Conservation (phyloP, 1,140 invertebrate genomes). For the Tyrophagus putrescentiae region DNA sequence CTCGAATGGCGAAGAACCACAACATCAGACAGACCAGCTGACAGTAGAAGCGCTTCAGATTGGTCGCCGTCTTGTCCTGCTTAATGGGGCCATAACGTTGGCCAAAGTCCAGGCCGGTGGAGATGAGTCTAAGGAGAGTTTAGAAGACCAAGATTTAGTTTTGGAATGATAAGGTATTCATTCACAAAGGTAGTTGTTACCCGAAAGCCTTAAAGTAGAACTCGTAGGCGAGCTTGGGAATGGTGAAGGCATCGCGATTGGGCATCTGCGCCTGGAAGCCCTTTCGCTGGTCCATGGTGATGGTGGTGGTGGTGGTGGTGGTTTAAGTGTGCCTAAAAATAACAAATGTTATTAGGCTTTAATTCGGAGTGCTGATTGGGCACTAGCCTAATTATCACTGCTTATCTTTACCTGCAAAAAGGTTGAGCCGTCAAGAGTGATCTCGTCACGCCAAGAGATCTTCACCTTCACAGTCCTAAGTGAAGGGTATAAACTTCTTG, state of each 20-base stretch:
- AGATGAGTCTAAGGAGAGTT: conserved; percentile 23
- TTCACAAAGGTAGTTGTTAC: neutral
- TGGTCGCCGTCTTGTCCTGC: conserved; percentile 15
- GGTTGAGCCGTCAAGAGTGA: too few species aligned
- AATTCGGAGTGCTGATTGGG: too few species aligned
- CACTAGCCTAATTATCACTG: too few species aligned
- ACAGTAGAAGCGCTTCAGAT: conserved; percentile 23
- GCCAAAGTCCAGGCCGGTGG: conserved; percentile 20
- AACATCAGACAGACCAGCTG: conserved; percentile 23
- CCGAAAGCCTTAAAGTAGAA: conserved; percentile 23
- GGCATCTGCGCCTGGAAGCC: neutral
- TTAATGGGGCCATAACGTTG: conserved; percentile 21
- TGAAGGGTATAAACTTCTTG: too few species aligned
- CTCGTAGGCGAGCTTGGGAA: conserved; percentile 20
- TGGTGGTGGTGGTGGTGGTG: neutral
- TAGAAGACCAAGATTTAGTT: too few species aligned
- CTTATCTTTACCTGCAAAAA: too few species aligned
- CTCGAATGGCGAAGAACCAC: conserved; percentile 23
- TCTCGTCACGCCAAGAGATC: too few species aligned
- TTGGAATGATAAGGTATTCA: neutral
- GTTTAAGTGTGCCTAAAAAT: neutral
- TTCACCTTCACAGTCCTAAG: too few species aligned
- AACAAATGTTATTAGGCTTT: neutral
- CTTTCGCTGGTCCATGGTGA: conserved; percentile 20
- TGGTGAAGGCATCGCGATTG: conserved; percentile 17